Base-by-base conservation (phyloP, 2,797 vertebrate genomes). In the Ptychobarbus kaznakovi region DNA sequence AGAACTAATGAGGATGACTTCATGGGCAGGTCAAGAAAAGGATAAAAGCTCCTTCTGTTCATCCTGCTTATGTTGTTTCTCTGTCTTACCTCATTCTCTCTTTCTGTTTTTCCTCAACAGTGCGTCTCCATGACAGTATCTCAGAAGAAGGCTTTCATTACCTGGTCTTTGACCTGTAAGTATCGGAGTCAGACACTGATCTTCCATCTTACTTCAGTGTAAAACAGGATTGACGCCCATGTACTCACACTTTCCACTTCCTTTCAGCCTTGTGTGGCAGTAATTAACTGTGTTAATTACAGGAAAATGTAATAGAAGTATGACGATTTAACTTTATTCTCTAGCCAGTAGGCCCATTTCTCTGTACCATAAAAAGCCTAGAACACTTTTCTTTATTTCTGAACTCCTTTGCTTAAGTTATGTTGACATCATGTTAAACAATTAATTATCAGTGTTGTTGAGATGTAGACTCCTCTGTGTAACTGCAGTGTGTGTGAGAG, bases 91-190 rank as follows among this genome's bases (percentile, higher is more conserved):
- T 44, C 63, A 58, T 8, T 76, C 61, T 75, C 38, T 79, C 49
- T 75, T 65, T 87, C 58, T 84, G 82, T 89, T 42, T 79, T 65
- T 86, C 73, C 78, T 46, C 70, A 15, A 81, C 93, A 99, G 98
- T 99, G 80, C 96, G 97, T 87, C 98, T 99, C 91, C 97, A 99
- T 94, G 98, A 99, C 94, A 99, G 97, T 94, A 98, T 99, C 93
- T 96, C 98, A 88, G 98, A 99, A 95, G 97, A 99, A 95, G 97
- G 98, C 87, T 98, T 99, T 94, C 98, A 99, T 94, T 99, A 99
- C 96, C 97, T 99, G 79, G 96, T 99, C 91, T 99, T 99, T 95
- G 98, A 99, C 95, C 97, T 98, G 97, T 99, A 94, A 98, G 97
- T 98, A 93, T 63, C 70, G 70, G 20, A 58, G 63, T 83, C 63